Evolutionary conservation across 37 sponge, comb jelly and placozoan species (phyloP).

Genomic region (Beroe forskalii): DNA sequence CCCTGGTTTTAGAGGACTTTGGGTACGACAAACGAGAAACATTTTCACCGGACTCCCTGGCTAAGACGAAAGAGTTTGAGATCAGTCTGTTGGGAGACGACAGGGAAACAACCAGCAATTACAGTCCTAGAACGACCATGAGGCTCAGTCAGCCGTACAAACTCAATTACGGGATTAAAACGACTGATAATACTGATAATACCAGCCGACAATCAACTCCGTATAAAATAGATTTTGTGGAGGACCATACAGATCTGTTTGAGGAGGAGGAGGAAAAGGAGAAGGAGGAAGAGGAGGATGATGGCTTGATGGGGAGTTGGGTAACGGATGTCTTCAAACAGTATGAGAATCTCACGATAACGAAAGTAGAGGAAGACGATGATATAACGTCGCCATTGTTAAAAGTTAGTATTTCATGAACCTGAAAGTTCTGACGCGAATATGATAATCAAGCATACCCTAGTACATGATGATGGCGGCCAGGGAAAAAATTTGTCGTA

Average conservation of each 20-base stretch:
- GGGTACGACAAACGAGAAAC: background rate
- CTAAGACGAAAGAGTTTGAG: background rate
- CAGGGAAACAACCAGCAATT: background rate
- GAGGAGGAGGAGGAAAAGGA: background rate
- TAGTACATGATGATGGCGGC: too few species aligned
- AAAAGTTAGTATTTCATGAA: too few species aligned
- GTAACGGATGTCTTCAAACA: conserved; percentile 12
- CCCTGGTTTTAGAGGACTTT: background rate
- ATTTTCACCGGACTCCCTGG: background rate
- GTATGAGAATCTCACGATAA: background rate
- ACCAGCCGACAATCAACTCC: background rate
- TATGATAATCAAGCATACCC: too few species aligned
- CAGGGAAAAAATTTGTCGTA: too few species aligned
- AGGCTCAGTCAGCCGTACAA: too few species aligned
- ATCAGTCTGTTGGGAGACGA: background rate
- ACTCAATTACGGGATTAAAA: background rate
- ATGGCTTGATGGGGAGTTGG: conserved; percentile 21
- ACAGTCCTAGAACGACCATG: too few species aligned
- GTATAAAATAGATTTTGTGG: background rate
- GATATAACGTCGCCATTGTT: too few species aligned
- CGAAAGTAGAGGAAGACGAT: background rate
- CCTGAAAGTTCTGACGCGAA: too few species aligned
- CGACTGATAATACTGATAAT: background rate
- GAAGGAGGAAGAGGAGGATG: background rate
- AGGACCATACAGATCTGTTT: background rate